Conservation (phyloP, 2,888 invertebrate genomes). For the Actias luna region DNA sequence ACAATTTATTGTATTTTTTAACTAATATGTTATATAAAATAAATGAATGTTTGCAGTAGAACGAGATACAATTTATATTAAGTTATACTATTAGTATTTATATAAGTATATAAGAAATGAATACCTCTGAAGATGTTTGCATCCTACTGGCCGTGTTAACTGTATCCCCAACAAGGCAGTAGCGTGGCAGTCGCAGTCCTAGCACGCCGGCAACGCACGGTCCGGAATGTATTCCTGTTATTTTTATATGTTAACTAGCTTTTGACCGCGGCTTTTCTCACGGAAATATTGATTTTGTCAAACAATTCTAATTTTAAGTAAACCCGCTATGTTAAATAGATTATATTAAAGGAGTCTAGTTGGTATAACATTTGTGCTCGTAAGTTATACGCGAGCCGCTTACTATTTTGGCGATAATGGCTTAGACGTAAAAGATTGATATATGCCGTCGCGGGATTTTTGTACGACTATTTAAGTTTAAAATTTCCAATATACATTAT, state of each 20-base stretch:
- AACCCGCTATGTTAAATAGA: too few species aligned
- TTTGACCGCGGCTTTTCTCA: too few species aligned
- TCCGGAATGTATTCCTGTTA: conserved; percentile 89
- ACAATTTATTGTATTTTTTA: background rate
- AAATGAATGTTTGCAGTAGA: background rate
- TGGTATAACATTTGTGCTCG: too few species aligned
- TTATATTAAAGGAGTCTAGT: too few species aligned
- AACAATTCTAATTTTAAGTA: too few species aligned
- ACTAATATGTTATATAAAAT: background rate
- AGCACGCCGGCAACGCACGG: conserved; percentile 94
- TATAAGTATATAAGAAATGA: background rate
- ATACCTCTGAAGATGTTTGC: conserved; percentile 84
- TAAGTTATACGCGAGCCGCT: too few species aligned
- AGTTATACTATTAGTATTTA: background rate
- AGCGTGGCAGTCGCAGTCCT: conserved; percentile 91
- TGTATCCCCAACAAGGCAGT: conserved; percentile 95
- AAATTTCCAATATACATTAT: too few species aligned
- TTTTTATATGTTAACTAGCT: background rate
- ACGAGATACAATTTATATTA: background rate
- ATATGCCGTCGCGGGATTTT: too few species aligned
- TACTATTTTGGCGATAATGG: too few species aligned
- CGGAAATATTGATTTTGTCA: too few species aligned
- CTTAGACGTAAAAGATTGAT: too few species aligned
- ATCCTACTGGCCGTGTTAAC: conserved; percentile 96
- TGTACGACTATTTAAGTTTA: too few species aligned